Evolutionary conservation across 2,888 invertebrate species (phyloP).

Genomic region (Xiphydria camelus): DNA sequence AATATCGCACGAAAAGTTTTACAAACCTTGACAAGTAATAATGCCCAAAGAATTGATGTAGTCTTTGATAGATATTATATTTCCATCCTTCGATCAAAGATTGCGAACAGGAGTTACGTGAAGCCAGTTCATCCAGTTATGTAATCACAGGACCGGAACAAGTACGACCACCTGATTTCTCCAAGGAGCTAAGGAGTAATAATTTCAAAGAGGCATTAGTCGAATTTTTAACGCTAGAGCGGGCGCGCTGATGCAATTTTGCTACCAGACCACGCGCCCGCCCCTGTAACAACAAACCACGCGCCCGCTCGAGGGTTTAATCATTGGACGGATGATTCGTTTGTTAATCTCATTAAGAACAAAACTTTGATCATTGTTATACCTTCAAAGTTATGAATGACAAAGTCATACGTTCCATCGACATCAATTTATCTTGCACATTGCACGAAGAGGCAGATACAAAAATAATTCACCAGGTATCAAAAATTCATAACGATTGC

Average conservation of each 20-base stretch:
- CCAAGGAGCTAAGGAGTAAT: constrained; percentile 12
- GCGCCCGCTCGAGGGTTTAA: too few species aligned
- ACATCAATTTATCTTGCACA: constrained; percentile 2
- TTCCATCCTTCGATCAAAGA: too few species aligned
- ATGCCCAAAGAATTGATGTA: too few species aligned
- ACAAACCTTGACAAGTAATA: too few species aligned
- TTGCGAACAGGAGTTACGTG: too few species aligned
- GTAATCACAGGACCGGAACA: constrained; percentile 11
- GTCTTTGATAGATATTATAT: too few species aligned
- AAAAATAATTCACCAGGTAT: too few species aligned
- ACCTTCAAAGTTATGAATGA: not conserved
- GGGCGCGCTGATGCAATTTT: too few species aligned
- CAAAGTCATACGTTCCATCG: not conserved
- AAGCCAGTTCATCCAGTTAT: constrained; percentile 3
- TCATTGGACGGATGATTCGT: constrained; percentile 11
- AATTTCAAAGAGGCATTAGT: constrained; percentile 18
- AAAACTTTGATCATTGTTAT: not conserved
- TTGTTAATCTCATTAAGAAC: not conserved
- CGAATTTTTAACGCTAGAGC: too few species aligned
- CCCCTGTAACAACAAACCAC: too few species aligned
- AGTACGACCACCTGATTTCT: constrained; percentile 8
- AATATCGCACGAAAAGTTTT: too few species aligned
- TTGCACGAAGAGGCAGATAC: constrained; percentile 22
- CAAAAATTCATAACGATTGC: constrained; percentile 10
- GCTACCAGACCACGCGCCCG: too few species aligned